These are phyloP conservation scores for Cryptotis parvus DNA, from an alignment of 2,113 vertebrate genomes.

Conservation along the genomic window DNA sequence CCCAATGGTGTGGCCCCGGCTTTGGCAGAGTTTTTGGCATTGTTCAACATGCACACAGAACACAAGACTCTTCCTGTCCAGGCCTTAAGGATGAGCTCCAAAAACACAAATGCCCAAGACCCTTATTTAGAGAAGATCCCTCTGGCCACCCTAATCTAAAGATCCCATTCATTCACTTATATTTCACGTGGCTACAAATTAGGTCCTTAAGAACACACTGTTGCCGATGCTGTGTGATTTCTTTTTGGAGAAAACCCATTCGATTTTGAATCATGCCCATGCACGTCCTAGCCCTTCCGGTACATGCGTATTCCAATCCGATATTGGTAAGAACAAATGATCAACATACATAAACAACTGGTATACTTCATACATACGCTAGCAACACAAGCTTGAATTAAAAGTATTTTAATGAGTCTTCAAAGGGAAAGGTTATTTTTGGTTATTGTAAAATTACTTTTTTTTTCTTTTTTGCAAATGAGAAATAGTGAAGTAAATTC, in stretches of 20 bases:
- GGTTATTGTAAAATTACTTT: neutral
- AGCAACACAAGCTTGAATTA: conserved; percentile 90
- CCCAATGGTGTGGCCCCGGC: conserved; percentile 64
- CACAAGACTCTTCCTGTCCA: conserved; percentile 82
- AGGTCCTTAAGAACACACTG: conserved; percentile 60
- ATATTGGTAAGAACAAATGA: conserved; percentile 87
- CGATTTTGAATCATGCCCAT: conserved; percentile 89
- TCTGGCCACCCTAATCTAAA: conserved; percentile 74
- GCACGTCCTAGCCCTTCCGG: conserved; percentile 87
- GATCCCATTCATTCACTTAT: conserved; percentile 39
- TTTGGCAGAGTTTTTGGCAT: conserved; percentile 78
- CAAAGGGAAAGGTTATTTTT: conserved; percentile 77
- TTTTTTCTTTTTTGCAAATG: conserved; percentile 11
- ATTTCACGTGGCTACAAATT: conserved; percentile 70
- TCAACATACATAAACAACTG: conserved; percentile 87
- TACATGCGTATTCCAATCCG: conserved; percentile 88
- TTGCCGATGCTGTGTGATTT: conserved; percentile 11
- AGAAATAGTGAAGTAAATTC: neutral
- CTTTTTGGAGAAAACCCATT: conserved; percentile 90
- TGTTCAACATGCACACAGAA: conserved; percentile 85
- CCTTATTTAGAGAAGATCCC: conserved; percentile 71
- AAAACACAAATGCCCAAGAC: conserved; percentile 82
- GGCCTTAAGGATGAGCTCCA: conserved; percentile 88
- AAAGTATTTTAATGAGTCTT: conserved; percentile 82
- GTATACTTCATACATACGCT: conserved; percentile 87